Evolutionary conservation across 2,797 vertebrate species (phyloP).

Genomic region (Mus minutoides): DNA sequence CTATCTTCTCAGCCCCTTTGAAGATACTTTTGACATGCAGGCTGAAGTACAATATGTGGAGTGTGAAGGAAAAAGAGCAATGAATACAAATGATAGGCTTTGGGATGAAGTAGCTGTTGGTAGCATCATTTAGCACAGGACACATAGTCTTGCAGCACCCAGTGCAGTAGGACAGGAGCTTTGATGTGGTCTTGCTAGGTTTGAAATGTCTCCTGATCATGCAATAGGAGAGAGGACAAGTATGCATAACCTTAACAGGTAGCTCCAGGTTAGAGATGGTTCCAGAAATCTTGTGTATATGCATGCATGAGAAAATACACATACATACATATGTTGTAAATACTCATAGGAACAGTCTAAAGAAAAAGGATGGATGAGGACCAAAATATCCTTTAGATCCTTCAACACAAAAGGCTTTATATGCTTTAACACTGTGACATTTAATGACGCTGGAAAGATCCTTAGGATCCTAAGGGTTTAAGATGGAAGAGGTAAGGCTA

Average conservation of each 20-base stretch:
- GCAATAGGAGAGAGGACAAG: background rate
- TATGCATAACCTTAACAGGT: background rate
- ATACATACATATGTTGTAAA: no score
- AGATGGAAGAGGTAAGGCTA: background rate
- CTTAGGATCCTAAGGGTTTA: background rate
- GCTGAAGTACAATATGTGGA: background rate
- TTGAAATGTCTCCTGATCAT: background rate
- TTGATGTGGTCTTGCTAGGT: background rate
- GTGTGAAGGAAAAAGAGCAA: background rate
- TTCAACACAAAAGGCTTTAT: background rate
- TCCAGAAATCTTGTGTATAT: background rate
- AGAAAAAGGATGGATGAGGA: background rate
- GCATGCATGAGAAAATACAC: background rate
- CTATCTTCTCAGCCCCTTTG: background rate
- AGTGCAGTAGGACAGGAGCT: background rate
- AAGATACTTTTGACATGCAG: background rate
- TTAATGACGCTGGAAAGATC: background rate
- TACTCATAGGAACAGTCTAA: background rate
- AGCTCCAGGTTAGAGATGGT: background rate
- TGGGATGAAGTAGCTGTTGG: background rate
- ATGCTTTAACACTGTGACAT: background rate
- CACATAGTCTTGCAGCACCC: background rate
- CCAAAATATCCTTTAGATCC: background rate
- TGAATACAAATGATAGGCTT: background rate
- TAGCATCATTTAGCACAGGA: background rate